Conservation (phyloP, 1,140 invertebrate species). For the Vollenhovia emeryi region DNA sequence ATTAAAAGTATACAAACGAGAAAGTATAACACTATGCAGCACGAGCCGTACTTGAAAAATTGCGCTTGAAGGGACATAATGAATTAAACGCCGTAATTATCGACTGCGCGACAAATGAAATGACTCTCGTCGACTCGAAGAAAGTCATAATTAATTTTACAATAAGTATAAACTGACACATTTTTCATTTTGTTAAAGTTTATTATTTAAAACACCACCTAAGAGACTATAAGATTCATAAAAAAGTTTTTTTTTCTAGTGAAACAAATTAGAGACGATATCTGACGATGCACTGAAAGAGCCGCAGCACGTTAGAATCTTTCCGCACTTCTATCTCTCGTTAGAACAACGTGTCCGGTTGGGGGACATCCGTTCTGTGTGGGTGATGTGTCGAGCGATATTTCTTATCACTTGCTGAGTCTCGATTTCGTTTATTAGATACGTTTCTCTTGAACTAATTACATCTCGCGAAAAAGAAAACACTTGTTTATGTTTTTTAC, state of each 20-base stretch:
- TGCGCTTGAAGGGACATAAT: slow-evolving; percentile 62
- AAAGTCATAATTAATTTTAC: neutral
- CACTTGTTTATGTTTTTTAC: neutral
- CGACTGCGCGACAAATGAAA: neutral
- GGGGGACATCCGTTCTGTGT: slow-evolving; percentile 12
- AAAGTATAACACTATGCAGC: slow-evolving; percentile 52
- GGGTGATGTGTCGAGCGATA: slow-evolving; percentile 52
- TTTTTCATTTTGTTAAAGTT: neutral
- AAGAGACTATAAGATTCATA: neutral
- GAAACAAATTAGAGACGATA: neutral
- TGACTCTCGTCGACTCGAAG: neutral
- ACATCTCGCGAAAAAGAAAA: neutral
- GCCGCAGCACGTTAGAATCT: neutral
- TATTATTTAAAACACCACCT: neutral
- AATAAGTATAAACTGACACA: neutral
- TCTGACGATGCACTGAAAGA: neutral
- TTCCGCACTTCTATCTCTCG: neutral
- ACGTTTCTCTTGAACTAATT: neutral
- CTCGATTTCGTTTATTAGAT: neutral
- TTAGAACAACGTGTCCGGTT: slow-evolving; percentile 42
- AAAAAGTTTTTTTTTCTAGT: slow-evolving; percentile 5
- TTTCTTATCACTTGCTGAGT: slow-evolving; percentile 53
- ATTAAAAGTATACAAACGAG: slow-evolving; percentile 50
- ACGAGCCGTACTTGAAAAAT: slow-evolving; percentile 62
- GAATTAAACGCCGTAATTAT: neutral